Conservation (phyloP, 2,888 invertebrate genomes). For the Rotaria magnacalcarata region DNA sequence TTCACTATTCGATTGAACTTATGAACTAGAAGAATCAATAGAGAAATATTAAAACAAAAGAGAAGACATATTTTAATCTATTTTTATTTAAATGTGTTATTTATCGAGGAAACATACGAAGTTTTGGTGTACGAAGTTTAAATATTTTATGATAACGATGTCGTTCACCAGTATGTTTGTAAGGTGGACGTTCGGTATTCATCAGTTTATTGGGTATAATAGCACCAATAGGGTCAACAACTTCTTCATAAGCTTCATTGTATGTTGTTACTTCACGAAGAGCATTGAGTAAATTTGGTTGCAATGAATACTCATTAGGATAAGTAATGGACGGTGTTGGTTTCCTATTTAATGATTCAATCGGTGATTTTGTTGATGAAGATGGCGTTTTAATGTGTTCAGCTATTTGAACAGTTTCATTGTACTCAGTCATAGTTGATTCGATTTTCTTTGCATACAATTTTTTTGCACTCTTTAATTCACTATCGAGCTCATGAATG, state of each 20-base stretch:
- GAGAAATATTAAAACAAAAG: background rate
- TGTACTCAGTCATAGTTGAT: background rate
- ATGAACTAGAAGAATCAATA: background rate
- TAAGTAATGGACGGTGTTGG: background rate
- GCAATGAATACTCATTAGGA: background rate
- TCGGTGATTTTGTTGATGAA: background rate
- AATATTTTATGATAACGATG: background rate
- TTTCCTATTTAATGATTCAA: background rate
- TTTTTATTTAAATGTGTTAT: background rate
- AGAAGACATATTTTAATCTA: background rate
- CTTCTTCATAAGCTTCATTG: constrained; percentile 17
- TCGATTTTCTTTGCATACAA: constrained; percentile 3
- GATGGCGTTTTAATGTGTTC: background rate
- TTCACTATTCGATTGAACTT: too few species aligned
- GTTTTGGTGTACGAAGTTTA: background rate
- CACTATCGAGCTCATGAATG: constrained; percentile 10
- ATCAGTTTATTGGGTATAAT: background rate
- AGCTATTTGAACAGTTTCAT: background rate
- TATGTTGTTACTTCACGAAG: background rate
- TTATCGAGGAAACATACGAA: constrained; percentile 14
- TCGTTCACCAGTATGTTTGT: constrained; percentile 6
- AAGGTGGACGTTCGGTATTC: background rate
- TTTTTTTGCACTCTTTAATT: background rate
- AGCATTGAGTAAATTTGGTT: constrained; percentile 30
- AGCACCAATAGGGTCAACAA: constrained; percentile 12